phyloP scores from a whole-genome alignment of 1,140 invertebrate species.

The Semibalanus balanoides region DNA sequence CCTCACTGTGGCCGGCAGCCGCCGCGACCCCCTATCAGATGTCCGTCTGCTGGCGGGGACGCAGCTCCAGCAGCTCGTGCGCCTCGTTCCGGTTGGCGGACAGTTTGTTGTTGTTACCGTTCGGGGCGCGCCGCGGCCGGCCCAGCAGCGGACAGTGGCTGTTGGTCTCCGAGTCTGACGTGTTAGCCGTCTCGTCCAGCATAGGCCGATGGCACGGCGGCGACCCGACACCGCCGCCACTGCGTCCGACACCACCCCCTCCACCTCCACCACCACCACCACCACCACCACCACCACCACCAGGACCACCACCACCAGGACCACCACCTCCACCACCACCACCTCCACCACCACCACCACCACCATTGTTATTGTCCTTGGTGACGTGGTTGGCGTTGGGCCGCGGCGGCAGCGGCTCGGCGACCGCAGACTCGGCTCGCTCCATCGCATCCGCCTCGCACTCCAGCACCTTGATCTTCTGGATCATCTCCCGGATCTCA shows the following conservation, averaged over 20 bases:
- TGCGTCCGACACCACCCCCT: too few species aligned
- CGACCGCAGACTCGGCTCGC: conserved; percentile 24
- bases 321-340: conserved; percentile 6
- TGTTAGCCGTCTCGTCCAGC: conserved; percentile 33
- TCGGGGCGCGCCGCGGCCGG: conserved; percentile 29
- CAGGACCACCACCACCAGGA: conserved; percentile 12
- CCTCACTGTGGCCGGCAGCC: neutral
- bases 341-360: conserved; percentile 9
- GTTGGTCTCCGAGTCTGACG: conserved; percentile 47
- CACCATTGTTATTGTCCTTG: neutral
- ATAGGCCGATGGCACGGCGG: conserved; percentile 17
- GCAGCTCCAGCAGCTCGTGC: conserved; percentile 39
- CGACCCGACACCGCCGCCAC: conserved; percentile 13
- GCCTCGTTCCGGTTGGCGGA: conserved; percentile 42
- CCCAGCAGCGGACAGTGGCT: conserved; percentile 43
- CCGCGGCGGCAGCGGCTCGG: conserved; percentile 20
- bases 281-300: too few species aligned
- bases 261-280: too few species aligned
- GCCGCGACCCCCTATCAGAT: conserved; percentile 20
- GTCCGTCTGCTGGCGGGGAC: conserved; percentile 23
- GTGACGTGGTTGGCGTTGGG: conserved; percentile 12
- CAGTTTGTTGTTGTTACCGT: conserved; percentile 50
- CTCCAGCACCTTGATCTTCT: conserved; percentile 56
- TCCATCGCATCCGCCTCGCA: conserved; percentile 27
- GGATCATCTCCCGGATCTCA: conserved; percentile 45